Base-by-base conservation (phyloP, 2,797 vertebrate species). In the Loris lydekkerianus region DNA sequence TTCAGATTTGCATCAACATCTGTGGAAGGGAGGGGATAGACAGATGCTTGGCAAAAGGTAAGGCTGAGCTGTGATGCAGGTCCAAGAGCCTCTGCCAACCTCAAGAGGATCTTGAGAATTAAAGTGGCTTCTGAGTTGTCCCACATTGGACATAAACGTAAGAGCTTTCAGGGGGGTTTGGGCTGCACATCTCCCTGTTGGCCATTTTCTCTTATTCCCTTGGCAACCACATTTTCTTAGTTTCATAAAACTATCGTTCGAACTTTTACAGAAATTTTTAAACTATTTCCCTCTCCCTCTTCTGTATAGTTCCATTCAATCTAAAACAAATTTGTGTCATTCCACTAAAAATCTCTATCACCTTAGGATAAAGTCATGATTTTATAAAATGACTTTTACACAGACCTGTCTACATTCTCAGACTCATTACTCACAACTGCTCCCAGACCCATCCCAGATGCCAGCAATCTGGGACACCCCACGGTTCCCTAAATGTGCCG, bases 161-260 rank as follows among this genome's bases (percentile, higher is more conserved):
- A 76, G 40, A 27, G 6, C 3, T 31, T 82, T 95, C 60, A n/a
- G 34, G 78, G 61, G 82, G 3, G 4, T 69, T 21, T 60, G 17
- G 29, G 10, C 17, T 69, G 11, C 73, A 29, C 5, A 17, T 72
- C 6, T 69, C 23, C 9, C 11, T 40, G 8, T 61, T 4, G 82
- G 7, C 73, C 91, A 21, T 2, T 63, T 31, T 80, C 84, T 80
- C 34, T 87, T 89, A 4, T 94, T 95, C 84, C 25, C 46, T 96
- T 92, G 77, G 53, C 27, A 92, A 60, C 43, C 5, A 53, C 18
- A 0, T 58, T 84, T 91, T 46, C 73, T 86, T 78, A 85, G 21
- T 9, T 78, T 96, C 93, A 87, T 11, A 77, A 69, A 81, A 63
- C 7, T 14, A 87, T 82, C 67, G 3, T 86, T 91, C 49, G n/a